Conservation (phyloP, 2,113 vertebrate genomes). For the Apistogramma diplotaenia region DNA sequence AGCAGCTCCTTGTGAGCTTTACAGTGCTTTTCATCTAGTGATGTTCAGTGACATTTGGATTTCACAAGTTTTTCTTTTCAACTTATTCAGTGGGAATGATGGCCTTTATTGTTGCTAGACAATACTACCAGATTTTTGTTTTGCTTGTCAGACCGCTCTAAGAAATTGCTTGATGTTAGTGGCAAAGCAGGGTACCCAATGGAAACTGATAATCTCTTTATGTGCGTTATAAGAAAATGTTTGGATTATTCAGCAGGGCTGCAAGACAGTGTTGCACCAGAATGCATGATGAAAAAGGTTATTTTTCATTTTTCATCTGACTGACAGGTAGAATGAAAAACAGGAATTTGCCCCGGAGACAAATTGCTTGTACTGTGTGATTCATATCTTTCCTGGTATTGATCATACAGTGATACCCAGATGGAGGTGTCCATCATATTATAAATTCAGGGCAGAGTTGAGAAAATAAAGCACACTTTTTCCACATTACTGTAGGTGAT, state of each 20-base stretch:
- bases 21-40: slow-evolving; percentile 16
- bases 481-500: slow-evolving; percentile 5
- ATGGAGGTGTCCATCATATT: slow-evolving; percentile 47
- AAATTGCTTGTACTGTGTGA: slow-evolving; percentile 46
- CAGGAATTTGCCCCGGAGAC: slow-evolving; percentile 28
- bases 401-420: slow-evolving; percentile 34
- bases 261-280: not conserved
- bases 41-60: slow-evolving; percentile 64
- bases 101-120: not conserved
- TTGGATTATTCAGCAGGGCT: slow-evolving; percentile 19
- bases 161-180: not conserved
- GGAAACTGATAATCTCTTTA: slow-evolving; percentile 1
- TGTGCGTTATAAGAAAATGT: slow-evolving; percentile 9
- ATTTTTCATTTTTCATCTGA: slow-evolving; percentile 21
- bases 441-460: slow-evolving; percentile 23
- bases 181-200: not conserved
- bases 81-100: not conserved
- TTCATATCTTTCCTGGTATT: slow-evolving; percentile 51
- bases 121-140: not conserved
- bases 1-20: not conserved
- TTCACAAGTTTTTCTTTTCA: not conserved
- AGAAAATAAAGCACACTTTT: not conserved
- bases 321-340: slow-evolving; percentile 42
- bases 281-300: slow-evolving; percentile 15
- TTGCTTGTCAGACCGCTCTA: not conserved